phyloP scores from a whole-genome alignment of 2,113 vertebrate species.

The Procavia capensis region DNA sequence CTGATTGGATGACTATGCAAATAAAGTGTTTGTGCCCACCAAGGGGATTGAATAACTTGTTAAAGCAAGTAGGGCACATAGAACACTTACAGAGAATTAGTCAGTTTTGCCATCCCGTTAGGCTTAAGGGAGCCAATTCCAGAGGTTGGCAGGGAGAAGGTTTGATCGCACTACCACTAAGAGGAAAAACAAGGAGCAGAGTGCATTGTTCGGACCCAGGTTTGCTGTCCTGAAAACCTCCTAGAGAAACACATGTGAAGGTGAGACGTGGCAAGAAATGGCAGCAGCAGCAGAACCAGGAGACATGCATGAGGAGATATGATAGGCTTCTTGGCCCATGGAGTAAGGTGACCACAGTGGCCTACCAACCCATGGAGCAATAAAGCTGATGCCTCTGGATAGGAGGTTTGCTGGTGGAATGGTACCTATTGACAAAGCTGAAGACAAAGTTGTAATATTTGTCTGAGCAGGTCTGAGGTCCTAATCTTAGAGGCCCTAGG shows the following conservation, averaged over 20 bases:
- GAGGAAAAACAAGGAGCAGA: background rate
- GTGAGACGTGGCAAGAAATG: background rate
- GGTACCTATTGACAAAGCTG: background rate
- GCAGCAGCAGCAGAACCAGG: background rate
- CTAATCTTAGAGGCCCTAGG: too few relatives aligned
- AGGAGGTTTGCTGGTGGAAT: background rate
- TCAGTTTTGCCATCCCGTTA: background rate
- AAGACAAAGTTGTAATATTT: background rate
- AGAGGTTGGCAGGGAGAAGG: background rate
- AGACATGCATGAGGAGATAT: background rate
- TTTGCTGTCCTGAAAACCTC: background rate
- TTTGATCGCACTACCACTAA: background rate
- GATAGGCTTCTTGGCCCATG: background rate
- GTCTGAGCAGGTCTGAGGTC: background rate
- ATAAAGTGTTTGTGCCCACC: background rate
- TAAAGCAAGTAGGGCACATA: background rate
- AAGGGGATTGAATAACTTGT: background rate
- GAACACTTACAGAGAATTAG: background rate
- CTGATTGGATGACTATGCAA: background rate
- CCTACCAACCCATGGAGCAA: background rate
- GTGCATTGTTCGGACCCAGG: background rate
- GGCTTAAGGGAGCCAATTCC: background rate
- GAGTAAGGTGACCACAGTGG: background rate
- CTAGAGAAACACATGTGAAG: too few relatives aligned
- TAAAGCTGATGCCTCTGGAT: background rate